phyloP scores from a whole-genome alignment of 2,113 vertebrate genomes.

The Lophotis ruficrista region DNA sequence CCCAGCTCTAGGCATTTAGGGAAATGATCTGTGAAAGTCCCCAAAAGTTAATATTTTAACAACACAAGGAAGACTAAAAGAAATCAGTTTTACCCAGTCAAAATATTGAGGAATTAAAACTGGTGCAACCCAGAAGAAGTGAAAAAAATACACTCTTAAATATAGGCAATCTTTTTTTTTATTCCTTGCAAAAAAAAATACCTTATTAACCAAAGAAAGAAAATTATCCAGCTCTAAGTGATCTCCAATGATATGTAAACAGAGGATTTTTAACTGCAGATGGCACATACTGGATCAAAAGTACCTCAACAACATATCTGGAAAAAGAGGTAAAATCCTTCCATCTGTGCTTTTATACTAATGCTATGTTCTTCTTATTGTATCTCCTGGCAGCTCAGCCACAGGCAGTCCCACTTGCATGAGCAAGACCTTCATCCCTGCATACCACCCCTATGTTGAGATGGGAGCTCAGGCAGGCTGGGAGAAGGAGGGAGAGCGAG shows the following conservation, averaged over 20 bases:
- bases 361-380: not conserved
- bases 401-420: not conserved
- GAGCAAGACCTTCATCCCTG: not conserved
- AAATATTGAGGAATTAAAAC: not conserved
- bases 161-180: not conserved
- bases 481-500: accelerated
- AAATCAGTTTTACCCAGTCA: not conserved
- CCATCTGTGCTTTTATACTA: not conserved
- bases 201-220: not conserved
- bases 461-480: not conserved
- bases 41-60: not conserved
- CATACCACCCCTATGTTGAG: accelerated
- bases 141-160: not conserved
- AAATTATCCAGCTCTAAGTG: not conserved
- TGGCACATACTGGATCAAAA: not conserved
- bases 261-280: not conserved
- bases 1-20: not conserved
- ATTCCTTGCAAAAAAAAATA: not conserved
- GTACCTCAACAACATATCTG: not conserved
- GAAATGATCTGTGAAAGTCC: not conserved
- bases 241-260: not conserved
- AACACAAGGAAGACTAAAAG: not conserved
- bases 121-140: not conserved
- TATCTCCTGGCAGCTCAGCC: not conserved
- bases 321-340: not conserved